Base-by-base conservation (phyloP, 2,113 vertebrate species). In the Aphyosemion australe region DNA sequence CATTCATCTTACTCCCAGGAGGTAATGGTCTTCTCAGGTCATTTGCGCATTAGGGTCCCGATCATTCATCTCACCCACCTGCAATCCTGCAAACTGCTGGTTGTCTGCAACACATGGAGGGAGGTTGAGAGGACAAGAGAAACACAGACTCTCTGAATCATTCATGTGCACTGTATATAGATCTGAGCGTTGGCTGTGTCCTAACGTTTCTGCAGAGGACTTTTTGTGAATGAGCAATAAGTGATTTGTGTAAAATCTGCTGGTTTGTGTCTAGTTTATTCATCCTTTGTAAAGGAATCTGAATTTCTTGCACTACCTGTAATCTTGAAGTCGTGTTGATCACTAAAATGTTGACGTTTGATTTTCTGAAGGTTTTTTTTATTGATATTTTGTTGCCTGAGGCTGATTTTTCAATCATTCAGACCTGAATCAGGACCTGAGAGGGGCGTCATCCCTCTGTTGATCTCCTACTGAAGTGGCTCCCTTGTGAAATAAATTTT, bases 1-100 rank as follows among this genome's bases (percentile, higher is more conserved):
- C 86, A 88, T 91, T 87, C 82, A 84, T 90, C 87, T 91, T 87
- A 63, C 83, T 87, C 84, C 78, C 73, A 7, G 58, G 82, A 79
- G 87, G 79, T 89, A 90, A 91, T 89, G 86, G 86, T 85, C 76
- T 87, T 80, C 87, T 79, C 84, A 82, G 88, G 88, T 88, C 88
- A 86, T 90, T 89, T 89, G 78, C 76, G 46, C 85, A 74, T 85
- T 76, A 83, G 78, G 80, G 60, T 82, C 73, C 46, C 57, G 41
- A 84, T 88, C 90, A 79, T 84, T 89, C 84, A 84, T 88, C 77
- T 83, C 68, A 21, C 66, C 76, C 69, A 80, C 80, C 82, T 83
- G 78, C 79, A 75, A 45, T 64, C 69, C 60, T 15, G 52, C 58
- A 63, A 67, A 58, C 47, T 67, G 66, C 60, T 14, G 61, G 63